Base-by-base conservation (phyloP, 2,888 invertebrate genomes). In the Aethes cnicana region DNA sequence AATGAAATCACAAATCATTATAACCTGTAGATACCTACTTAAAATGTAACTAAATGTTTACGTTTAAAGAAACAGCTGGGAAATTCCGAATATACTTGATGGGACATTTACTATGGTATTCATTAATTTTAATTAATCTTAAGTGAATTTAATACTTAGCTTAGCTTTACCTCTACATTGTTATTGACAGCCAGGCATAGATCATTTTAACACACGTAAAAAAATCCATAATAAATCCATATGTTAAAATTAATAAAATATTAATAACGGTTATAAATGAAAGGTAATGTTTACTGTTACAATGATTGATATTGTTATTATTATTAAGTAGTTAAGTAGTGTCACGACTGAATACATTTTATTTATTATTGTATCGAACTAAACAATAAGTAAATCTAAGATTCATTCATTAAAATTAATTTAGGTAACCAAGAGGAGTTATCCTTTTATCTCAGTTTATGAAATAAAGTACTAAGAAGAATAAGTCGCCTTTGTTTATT, bases 301-400 rank as follows among this genome's bases (percentile, higher is more conserved):
- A 50, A 36, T 50, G 9, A 50, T 37, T 50, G 35, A 33, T 39
- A 50, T 37, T 50, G 52, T 57, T 53, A 53, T 48, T 63, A 57
- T 55, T 66, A 53, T 56, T 63, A 55, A 8, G n/a, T 59, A 59
- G 57, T 50, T 63, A 55, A 57, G 58, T 61, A 56, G 55, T 56
- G 57, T 62, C 62, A 62, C 62, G 68, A 65, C 68, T 66, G 68
- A 68, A 53, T 57, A 56, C 56, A 55, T 57, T 56, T 61, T 47
- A 37, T 54, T 64, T 58, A 53, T 53, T 64, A 57, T 63, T 60
- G 60, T 54, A 57, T 61, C 16, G 56, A 57, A 56, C 47, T 63
- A 54, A 56, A 43, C 42, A 48, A 37, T 47, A 54, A 37, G 43
- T 37, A 41, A 20, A 8, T 28, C 18, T 46, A 55, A 56, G 58